A percentile compares a stretch with the other conserved stretches of the same genome.
These are phyloP conservation scores for Eupithecia dodoneata DNA, from an alignment of 2,888 invertebrate species.

Conservation along the genomic window DNA sequence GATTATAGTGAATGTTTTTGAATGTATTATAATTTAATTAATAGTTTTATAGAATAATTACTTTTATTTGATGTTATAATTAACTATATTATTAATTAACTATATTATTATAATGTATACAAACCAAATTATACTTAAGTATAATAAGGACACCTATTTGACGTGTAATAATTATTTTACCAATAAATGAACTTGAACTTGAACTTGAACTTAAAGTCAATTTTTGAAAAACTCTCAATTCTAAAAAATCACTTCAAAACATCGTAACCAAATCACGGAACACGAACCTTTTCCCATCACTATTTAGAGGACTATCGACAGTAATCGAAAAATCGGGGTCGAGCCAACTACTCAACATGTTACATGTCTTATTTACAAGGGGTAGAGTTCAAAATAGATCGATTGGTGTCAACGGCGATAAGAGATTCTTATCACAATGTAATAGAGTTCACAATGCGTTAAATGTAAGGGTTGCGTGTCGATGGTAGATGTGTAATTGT, in stretches of 20 bases:
- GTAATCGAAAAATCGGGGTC: conserved; percentile 54
- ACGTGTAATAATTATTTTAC: too few species aligned
- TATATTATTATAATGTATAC: too few species aligned
- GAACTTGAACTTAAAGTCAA: too few species aligned
- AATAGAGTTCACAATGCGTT: conserved; percentile 14
- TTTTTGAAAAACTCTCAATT: neutral
- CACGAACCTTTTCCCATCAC: conserved; percentile 26
- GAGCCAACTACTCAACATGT: conserved; percentile 25
- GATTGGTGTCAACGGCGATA: neutral
- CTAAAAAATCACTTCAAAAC: neutral
- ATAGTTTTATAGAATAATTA: too few species aligned
- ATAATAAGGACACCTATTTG: too few species aligned
- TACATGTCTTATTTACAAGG: conserved; percentile 25
- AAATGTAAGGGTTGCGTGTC: conserved; percentile 21
- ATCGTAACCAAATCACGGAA: conserved; percentile 16
- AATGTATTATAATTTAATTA: too few species aligned
- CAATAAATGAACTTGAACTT: too few species aligned
- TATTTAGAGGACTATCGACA: conserved; percentile 35
- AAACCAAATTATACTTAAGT: too few species aligned
- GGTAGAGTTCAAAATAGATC: conserved; percentile 31
- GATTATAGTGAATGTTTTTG: too few species aligned
- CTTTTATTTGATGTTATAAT: too few species aligned
- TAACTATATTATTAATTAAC: too few species aligned
- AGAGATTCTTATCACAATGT: conserved; percentile 10
- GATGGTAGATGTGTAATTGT: conserved; percentile 15